Base-by-base conservation (phyloP, 2,113 vertebrate species). In the Sylvia atricapilla region DNA sequence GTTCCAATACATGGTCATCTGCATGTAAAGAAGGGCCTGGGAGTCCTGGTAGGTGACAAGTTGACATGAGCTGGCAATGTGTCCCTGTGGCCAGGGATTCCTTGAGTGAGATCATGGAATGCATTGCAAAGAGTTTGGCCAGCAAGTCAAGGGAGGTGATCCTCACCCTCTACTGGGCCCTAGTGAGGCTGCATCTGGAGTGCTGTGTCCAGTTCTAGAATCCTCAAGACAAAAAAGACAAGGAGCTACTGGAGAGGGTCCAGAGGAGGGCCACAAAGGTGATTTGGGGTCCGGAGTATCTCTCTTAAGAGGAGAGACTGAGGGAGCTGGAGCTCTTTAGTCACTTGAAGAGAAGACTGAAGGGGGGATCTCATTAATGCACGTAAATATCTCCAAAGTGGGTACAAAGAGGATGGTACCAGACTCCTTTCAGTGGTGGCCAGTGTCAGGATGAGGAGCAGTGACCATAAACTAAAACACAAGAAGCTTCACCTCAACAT, bases 311-410 rank as follows among this genome's bases (percentile, higher is more conserved):
- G 39, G 11, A 75, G 11, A 46, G 3, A 41, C 11, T 20, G 13
- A 2, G 16, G 5, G 23, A 33, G 6, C 20, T 59, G 19, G 17
- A 31, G 2, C 6, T 53, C 5, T 37, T 68, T 53, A 39, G 9
- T 15, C n/a, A 31, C 25, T 15, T 46, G 33, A 35, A 56, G 19
- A 67, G 60, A 46, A 68, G n/a, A 31, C 39, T 41, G 28, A 55
- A 46, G 62, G 60, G n/a, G 7, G 6, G 11, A 2, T 60, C n/a
- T 68, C 28, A 41, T n/a, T 30, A 41, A 18, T 35, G 28, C 9
- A 11, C 0, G 2, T 25, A n/a, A 82, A 14, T 59, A 33, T 52
- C 28, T 46, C 60, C 47, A 39, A 7, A 28, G 20, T 0, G 0
- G 3, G 9, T 75, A 46, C n/a, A 46, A 30, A 47, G 46, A 75